Evolutionary conservation across 1,140 invertebrate genomes (phyloP), one percentile per base, ranked within the genome.

Genomic region (Stenopsyche tienmushanensis): DNA sequence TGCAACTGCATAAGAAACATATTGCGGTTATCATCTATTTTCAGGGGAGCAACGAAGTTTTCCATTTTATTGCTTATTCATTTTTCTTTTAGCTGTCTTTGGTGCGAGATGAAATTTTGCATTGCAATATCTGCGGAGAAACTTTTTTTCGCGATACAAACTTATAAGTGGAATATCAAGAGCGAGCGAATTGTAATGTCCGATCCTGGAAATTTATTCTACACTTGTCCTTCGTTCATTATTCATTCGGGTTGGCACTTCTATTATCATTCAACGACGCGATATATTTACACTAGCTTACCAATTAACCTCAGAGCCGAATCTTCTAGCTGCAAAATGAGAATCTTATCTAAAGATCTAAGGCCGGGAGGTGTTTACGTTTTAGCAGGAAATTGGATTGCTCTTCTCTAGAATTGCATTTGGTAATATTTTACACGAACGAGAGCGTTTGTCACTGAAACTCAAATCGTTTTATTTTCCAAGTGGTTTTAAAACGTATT

Each of bases 1-100:
- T 42, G 54, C 54, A 42, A 39, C 54, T 57, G 54, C 54, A 57
- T 57, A 57, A 57, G 54, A 57, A 57, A 57, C 54, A 57, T 57
- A 57, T 57, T 57, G 54, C 54, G 54, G 54, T 57, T 57, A 57
- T 57, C 54, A 57, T 57, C 54, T 57, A 39, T 57, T 57, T 57
- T 57, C 54, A 21, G 34, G 20, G 20, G 54, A 42, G 54, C n/a
- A 57, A 57, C 54, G n/a, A 24, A 57, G 54, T 57, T 57, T 57
- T 25, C 54, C 54, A 57, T 57, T 57, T 54, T 57, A 57, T 57
- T 34, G 54, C 34, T 57, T 57, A 57, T 57, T 57, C 54, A 39
- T 57, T 41, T 57, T 57, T 34, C 41, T 57, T 57, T 57, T 57
- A n/a, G n/a, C n/a, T n/a, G n/a, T 57, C 54, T 29, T 42, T 13